These are phyloP conservation scores for Trididemnum clinides DNA, from an alignment of 23 tunicate species.

Conservation along the genomic window DNA sequence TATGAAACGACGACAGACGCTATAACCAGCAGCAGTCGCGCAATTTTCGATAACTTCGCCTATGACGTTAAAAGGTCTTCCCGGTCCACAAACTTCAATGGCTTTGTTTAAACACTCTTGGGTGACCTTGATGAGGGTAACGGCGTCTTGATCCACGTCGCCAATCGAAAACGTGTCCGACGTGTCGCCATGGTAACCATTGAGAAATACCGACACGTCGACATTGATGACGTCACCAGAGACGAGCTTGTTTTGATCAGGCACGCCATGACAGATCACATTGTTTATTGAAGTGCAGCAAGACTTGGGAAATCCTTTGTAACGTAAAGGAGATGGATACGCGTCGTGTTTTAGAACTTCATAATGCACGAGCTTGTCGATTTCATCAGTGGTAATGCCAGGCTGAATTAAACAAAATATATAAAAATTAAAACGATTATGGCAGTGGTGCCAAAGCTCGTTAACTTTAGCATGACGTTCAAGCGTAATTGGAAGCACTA, in stretches of 20 bases:
- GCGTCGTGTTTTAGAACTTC: slow-evolving; percentile 67
- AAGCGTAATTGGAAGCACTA: too few relatives aligned
- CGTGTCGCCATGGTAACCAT: slow-evolving; percentile 92
- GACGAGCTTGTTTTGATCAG: slow-evolving; percentile 48
- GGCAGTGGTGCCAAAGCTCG: too few relatives aligned
- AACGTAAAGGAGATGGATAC: slow-evolving; percentile 79
- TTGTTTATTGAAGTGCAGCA: slow-evolving; percentile 93
- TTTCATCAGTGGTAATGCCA: slow-evolving; percentile 76
- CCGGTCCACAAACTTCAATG: slow-evolving; percentile 63
- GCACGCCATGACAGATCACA: slow-evolving; percentile 92
- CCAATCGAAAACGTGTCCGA: slow-evolving; percentile 90
- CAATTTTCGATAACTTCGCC: slow-evolving; percentile 44
- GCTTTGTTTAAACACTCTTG: slow-evolving; percentile 46
- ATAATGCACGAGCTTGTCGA: slow-evolving; percentile 56
- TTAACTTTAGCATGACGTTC: background rate
- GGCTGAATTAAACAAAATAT: slow-evolving; percentile 51
- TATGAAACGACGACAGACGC: slow-evolving; percentile 60
- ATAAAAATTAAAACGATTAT: background rate
- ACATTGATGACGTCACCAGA: slow-evolving; percentile 84
- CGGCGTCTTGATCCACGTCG: slow-evolving; percentile 38
- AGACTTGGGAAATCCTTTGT: slow-evolving; percentile 91
- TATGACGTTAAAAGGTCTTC: slow-evolving; percentile 37
- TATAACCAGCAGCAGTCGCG: slow-evolving; percentile 34
- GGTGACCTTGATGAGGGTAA: slow-evolving; percentile 34
- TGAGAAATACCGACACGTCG: slow-evolving; percentile 68